phyloP scores from a whole-genome alignment of 2,888 invertebrate genomes.

The Eupelmus urozonus region DNA sequence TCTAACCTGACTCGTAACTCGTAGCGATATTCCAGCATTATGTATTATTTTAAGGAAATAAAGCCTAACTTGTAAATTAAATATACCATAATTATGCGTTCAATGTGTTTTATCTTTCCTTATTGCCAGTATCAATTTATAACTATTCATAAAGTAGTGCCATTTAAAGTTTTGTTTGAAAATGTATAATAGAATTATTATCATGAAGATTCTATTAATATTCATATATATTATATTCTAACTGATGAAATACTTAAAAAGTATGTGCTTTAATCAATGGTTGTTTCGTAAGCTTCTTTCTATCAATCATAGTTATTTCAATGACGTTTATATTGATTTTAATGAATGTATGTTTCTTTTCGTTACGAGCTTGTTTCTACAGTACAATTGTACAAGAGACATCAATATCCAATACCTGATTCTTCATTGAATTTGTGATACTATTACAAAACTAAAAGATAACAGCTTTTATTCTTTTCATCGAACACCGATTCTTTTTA shows the following conservation, averaged over 20 bases:
- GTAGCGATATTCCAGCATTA: slow-evolving; percentile 23
- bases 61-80: slow-evolving; percentile 51
- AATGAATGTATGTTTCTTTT: no score
- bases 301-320: no score
- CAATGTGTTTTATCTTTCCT: background rate
- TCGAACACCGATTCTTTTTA: no score
- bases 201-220: background rate
- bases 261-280: background rate
- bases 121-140: background rate
- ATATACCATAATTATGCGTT: slow-evolving; percentile 10
- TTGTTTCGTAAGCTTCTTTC: background rate
- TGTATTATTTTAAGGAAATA: slow-evolving; percentile 43
- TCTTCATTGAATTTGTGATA: no score
- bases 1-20: slow-evolving; percentile 17
- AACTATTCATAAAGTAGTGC: background rate
- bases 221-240: background rate
- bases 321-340: no score
- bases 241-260: background rate
- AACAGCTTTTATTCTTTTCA: no score
- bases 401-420: no score
- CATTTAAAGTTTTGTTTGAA: no score
- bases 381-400: no score
- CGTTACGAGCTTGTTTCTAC: no score
- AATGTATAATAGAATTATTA: background rate
- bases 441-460: no score